Evolutionary conservation across 2,888 invertebrate species (phyloP), one percentile per base, ranked within the genome.

Genomic region (Himalopsyche tibetana): DNA sequence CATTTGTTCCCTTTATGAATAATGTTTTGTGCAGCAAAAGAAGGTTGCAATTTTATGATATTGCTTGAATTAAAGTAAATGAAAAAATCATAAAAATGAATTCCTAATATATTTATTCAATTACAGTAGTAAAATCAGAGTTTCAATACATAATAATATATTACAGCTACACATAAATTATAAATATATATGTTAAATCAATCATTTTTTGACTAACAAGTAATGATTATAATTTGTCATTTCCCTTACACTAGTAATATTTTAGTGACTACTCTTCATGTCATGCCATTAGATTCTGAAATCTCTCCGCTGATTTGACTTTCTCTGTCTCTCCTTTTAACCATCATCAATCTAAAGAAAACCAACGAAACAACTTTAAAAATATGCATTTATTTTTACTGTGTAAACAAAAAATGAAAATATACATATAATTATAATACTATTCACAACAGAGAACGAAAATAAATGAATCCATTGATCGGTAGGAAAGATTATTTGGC

Each of bases 371-470:
- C 56, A 56, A 55, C 45, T 84, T 84, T 81, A 84, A 84, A 84
- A 84, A 84, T 63, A 81, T 69, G 69, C 79, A 80, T 84, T 84
- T 84, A 84, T 84, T 84, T 84, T 84, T 84, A 74, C 51, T 83
- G 69, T 19, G 69, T 74, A 81, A 84, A 84, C 80, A 81, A 63
- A 84, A 69, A 80, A 74, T 5, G 38, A 36, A 74, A 74, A 74
- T 36, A 74, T 74, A 74, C 74, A 74, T 74, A 36, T 74, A 28
- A 74, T 74, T 36, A 36, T 36, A 36, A 74, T 74, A 74, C 74
- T 74, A 74, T 74, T 74, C 74, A 74, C 74, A 74, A 74, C 74
- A 74, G 74, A 36, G 28, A 74, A 74, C 11, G 38, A 74, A 74
- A 36, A 74, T 74, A 36, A 38, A 36, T 12, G 74, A 19, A 28